Base-by-base conservation (phyloP, 2,888 invertebrate species). In the Prosopocoilus inquinatus region DNA sequence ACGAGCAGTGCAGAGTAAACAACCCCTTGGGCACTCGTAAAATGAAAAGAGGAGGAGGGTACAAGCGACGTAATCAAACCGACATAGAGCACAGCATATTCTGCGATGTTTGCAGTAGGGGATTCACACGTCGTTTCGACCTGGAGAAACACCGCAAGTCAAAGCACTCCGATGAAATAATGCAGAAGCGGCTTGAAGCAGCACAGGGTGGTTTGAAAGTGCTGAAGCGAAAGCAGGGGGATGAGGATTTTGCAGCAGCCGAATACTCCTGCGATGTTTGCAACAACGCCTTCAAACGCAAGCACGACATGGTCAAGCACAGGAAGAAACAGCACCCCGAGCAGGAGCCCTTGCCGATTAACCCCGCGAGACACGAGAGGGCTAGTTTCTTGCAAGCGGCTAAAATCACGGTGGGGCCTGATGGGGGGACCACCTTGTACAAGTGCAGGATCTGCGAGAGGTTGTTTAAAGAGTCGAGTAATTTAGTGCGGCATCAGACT, bases 401-500 rank as follows among this genome's bases (percentile, higher is more conserved):
- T 32, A 69, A 65, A 55, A 56, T 70, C 9, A 54, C 64, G 5
- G n/a, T n/a, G n/a, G 59, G 62, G 9, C 61, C 66, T 2, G 68
- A 71, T 15, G 70, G 68, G n/a, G 66, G 64, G 33, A 55, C 63
- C n/a, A n/a, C n/a, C 8, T 70, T 69, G 44, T 77, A 71, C 56
- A 67, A 72, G 57, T 84, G 83, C 59, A 70, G 72, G 33, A 60
- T 70, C 9, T 84, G 83, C 65, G 58, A 68, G n/a, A 76, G 77
- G 53, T 50, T 66, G 3, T 72, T 77, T 52, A 62, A 61, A 32
- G 66, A 69, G 44, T 61, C 69, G 1, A 72, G 69, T 48, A 69
- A 67, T 55, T 79, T 82, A 70, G 61, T 75, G 41, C 74, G 82
- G 0, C 84, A 84, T 64, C 67, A 70, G 56, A 77, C 80, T 1